Evolutionary conservation across 2,797 vertebrate species (phyloP), one percentile per base, ranked within the genome.

Genomic region (Mus caroli): DNA sequence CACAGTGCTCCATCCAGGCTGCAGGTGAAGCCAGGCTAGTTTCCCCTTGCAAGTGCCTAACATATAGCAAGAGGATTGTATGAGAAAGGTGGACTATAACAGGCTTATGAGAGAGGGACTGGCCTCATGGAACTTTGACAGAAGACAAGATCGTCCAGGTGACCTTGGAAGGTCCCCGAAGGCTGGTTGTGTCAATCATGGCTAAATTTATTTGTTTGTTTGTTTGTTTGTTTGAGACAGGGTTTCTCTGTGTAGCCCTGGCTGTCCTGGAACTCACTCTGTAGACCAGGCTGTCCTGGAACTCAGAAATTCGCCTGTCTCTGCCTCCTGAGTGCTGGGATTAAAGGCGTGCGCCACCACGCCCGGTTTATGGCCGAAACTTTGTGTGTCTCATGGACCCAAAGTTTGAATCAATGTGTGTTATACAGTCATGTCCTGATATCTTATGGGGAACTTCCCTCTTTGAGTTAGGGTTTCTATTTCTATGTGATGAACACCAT

Each of bases 51-150:
- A 15, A 60, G 6, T 4, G 5, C 40, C 19, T 62, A 58, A 50
- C 24, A 50, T 26, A 31, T 34, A 67, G 62, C 14, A 26, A 37
- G 0, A 11, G 34, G 58, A 34, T 37, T 37, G 17, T 20, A 80
- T 24, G 6, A 46, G 17, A 34, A 77, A n/a, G 6, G 19, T 28
- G 20, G 43, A 3, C n/a, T 5, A 0, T 10, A 34, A 20, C 15
- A 62, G 58, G 50, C 40, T 43, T 3, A 56, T 58, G 3, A 0
- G 12, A 28, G 17, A 17, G 6, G 2, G 8, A 1, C 0, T 14
- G n/a, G 28, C 7, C 11, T 87, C 89, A 6, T 43, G 1, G 52
- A 82, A 15, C 60, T n/a, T 46, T 54, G 85, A 78, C 94, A 14
- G 40, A 15, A 56, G 78, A 22, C 62, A 37, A 84, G 37, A 10